Evolutionary conservation across 2,888 invertebrate genomes (phyloP), one percentile per base, ranked within the genome.

Genomic region (Rotaria magnacalcarata): DNA sequence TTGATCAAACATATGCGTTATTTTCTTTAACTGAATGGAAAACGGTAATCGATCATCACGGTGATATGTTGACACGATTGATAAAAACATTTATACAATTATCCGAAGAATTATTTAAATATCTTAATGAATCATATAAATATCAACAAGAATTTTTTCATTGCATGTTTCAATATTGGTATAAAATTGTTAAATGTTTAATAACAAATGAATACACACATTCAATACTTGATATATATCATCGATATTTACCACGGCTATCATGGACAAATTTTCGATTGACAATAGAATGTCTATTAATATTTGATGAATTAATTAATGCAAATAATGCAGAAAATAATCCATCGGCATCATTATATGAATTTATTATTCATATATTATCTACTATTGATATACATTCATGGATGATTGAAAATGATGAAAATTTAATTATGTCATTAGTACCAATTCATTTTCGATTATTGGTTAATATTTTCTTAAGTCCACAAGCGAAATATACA

Each of bases 241-340:
- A 80, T 80, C 80, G 47, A n/a, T 80, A 80, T n/a, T 80, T 80
- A 80, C 24, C 24, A 21, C 1, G 10, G 11, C 19, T 80, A 80
- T n/a, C 80, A 47, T 80, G 80, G 80, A 14, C 21, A 8, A 43
- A 80, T 80, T 47, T 21, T 80, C 43, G 19, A 47, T n/a, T 47
- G n/a, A 80, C 43, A 16, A 47, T 80, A 11, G 80, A 80, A 80
- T 80, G 47, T 47, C n/a, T 80, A 80, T 80, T 80, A 47, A 80
- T 80, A 14, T 47, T 80, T n/a, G 80, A 80, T n/a, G 47, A 80
- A 80, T 47, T 80, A 47, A 43, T 80, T 14, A 47, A n/a, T 47
- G 80, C 43, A 24, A 43, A 80, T 47, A 34, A 67, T 34, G 2
- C 10, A 6, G 80, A 80, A 47, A 43, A 80, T 24, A 47, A 34